Conservation (phyloP, 1,140 invertebrate species). For the Zaprionus kolodkinae region DNA sequence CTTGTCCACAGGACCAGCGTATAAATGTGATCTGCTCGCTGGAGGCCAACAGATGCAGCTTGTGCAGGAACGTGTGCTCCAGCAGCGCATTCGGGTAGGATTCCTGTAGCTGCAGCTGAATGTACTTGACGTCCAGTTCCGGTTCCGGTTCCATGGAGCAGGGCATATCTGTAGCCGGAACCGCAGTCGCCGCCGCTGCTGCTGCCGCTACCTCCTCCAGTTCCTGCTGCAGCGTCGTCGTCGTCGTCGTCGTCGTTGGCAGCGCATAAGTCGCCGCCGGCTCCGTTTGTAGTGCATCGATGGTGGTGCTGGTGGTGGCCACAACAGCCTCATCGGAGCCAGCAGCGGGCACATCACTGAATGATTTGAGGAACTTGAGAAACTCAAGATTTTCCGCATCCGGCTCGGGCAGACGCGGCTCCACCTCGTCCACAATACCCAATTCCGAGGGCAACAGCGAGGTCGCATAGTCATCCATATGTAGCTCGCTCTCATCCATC, state of each 20-base stretch:
- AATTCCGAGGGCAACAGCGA: neutral
- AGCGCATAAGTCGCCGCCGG: no score
- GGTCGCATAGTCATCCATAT: neutral
- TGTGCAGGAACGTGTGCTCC: slow-evolving; percentile 31
- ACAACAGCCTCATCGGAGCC: no score
- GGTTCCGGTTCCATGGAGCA: neutral
- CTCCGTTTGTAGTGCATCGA: no score
- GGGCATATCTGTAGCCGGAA: neutral
- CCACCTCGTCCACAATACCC: neutral
- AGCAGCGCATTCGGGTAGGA: slow-evolving; percentile 2
- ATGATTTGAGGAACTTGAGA: slow-evolving; percentile 18
- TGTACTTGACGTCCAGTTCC: neutral
- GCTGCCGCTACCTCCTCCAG: neutral
- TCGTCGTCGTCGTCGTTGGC: neutral
- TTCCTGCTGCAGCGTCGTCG: neutral
- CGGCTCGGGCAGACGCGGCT: no score
- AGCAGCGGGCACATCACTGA: neutral
- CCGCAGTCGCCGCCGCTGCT: neutral
- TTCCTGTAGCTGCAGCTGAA: neutral
- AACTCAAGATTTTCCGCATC: slow-evolving; percentile 17
- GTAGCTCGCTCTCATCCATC: slow-evolving; percentile 1
- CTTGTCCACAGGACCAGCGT: slow-evolving; percentile 32
- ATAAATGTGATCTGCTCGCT: slow-evolving; percentile 10
- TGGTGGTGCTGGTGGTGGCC: no score
- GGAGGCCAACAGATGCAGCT: slow-evolving; percentile 41